Evolutionary conservation across 2,113 vertebrate species (phyloP).

Genomic region (Scortum barcoo): DNA sequence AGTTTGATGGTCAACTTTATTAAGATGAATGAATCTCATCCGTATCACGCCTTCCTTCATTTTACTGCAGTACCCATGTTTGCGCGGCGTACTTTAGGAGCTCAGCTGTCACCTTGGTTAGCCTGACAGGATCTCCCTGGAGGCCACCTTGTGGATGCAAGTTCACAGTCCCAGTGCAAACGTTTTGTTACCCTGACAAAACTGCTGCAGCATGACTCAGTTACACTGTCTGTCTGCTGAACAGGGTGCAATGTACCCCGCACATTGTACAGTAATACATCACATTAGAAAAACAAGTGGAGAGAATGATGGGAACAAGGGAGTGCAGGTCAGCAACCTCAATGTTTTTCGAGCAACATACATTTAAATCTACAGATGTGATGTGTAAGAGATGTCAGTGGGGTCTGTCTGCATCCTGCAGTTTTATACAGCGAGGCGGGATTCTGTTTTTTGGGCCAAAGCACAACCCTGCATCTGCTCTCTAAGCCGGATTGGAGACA

Average conservation of each 20-base stretch:
- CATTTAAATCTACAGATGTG: slow-evolving; percentile 60
- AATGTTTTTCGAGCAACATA: slow-evolving; percentile 55
- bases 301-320: slow-evolving; percentile 44
- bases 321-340: slow-evolving; percentile 60
- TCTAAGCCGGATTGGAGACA: slow-evolving; percentile 38
- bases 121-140: slow-evolving; percentile 63
- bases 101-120: slow-evolving; percentile 69
- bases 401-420: slow-evolving; percentile 28
- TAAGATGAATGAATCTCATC: slow-evolving; percentile 77
- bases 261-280: slow-evolving; percentile 62
- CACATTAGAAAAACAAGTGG: slow-evolving; percentile 45
- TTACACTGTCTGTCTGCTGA: slow-evolving; percentile 56
- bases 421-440: not conserved
- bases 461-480: slow-evolving; percentile 46
- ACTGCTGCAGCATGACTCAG: slow-evolving; percentile 75
- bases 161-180: slow-evolving; percentile 65
- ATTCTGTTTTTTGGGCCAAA: slow-evolving; percentile 27
- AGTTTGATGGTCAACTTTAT: slow-evolving; percentile 77
- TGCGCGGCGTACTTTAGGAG: slow-evolving; percentile 11
- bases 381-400: slow-evolving; percentile 19
- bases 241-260: slow-evolving; percentile 45
- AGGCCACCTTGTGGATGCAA: slow-evolving; percentile 75
- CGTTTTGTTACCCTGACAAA: slow-evolving; percentile 69
- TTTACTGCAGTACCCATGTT: slow-evolving; percentile 45
- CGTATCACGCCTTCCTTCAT: slow-evolving; percentile 57